Evolutionary conservation across 1,140 invertebrate species (phyloP), one percentile per base, ranked within the genome.

Genomic region (Alviniconcha marisindica): DNA sequence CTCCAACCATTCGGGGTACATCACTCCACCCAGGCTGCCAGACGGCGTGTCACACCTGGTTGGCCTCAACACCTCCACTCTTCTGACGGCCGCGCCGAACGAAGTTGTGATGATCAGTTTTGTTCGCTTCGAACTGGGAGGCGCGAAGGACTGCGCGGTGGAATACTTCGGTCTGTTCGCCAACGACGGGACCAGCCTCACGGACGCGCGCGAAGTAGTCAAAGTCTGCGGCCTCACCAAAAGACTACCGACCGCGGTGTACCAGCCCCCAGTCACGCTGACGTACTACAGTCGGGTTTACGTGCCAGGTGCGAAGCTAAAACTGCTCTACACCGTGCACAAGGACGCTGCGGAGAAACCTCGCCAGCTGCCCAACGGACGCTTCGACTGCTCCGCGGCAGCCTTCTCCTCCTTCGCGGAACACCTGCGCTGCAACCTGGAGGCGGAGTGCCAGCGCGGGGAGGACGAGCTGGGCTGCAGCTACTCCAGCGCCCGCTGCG

Each of bases 401-500:
- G 28, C 21, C 60, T 63, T n/a, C 60, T n/a, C 21, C 10, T n/a
- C 21, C 5, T 63, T 63, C 60, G 7, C 4, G 24, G 21, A 63
- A 63, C 60, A 63, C 60, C 10, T 63, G 60, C 21, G 28, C 60
- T 63, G 60, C 28, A 63, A 63, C 60, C 60, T 63, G 60, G 60
- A 63, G 60, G 7, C 60, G 24, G 60, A 63, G 24, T 63, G 60
- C 28, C 10, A 63, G 24, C 7, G 24, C 10, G 71, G 71, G n/a
- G 71, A 74, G 36, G 71, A 74, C 71, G 71, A 74, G 71, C 0
- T 15, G 18, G 33, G 33, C 14, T 74, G 71, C 38, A 24, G 24
- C 2, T 74, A 74, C 71, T 31, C 24, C 36, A 38, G 36, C 38
- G 2, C 71, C 0, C 14, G 12, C 10, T 74, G 71, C 36, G 33